A percentile compares a stretch with the other conserved stretches of the same genome.
Conservation (phyloP, 1,140 invertebrate genomes). For the silkworm (Bombyx mori) region ASM3026992v2 NC_085111.1:11245001-11245500, state of each 20-base stretch:
- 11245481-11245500: not conserved
- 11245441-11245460: no score
- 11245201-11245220: slow-evolving; percentile 28
- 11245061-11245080: slow-evolving; percentile 67
- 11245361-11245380: no score
- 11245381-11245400: no score
- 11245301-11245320: not conserved
- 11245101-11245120: slow-evolving; percentile 33
- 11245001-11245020: slow-evolving; percentile 29
- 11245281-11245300: not conserved
- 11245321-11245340: no score
- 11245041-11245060: slow-evolving; percentile 50
- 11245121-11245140: slow-evolving; percentile 34
- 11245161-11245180: slow-evolving; percentile 23
- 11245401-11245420: no score
- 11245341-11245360: no score
- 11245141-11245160: slow-evolving; percentile 20
- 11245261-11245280: slow-evolving; percentile 21
- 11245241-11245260: slow-evolving; percentile 23
- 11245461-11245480: no score
- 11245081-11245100: slow-evolving; percentile 57
- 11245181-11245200: slow-evolving; percentile 32
- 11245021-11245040: slow-evolving; percentile 44
- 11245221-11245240: slow-evolving; percentile 27
- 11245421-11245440: no score